These are phyloP conservation scores for Jaculus jaculus DNA, from an alignment of 2,113 vertebrate genomes.

Conservation along the genomic window DNA sequence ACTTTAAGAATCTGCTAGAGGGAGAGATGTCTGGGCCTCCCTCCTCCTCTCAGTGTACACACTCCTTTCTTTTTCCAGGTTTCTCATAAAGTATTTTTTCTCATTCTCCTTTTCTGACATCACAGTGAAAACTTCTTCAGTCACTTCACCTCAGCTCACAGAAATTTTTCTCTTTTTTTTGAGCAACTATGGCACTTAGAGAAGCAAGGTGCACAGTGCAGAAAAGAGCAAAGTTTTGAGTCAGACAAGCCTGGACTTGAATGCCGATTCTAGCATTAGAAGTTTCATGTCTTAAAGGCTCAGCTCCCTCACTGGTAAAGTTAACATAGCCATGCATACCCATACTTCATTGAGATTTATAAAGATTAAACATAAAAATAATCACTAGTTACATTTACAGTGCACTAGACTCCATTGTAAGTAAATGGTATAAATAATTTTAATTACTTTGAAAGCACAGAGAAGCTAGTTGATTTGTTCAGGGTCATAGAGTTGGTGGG, in stretches of 20 bases:
- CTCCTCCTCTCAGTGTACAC: not conserved
- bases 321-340: not conserved
- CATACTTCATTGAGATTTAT: constrained; percentile 6
- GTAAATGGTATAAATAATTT: not conserved
- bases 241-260: constrained; percentile 19
- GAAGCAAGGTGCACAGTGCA: not conserved
- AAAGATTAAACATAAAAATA: not conserved
- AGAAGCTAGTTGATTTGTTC: not conserved
- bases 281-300: constrained; percentile 2
- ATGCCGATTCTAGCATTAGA: not conserved
- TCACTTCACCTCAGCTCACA: not conserved
- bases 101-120: constrained; percentile 24
- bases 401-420: constrained; percentile 19
- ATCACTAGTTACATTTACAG: not conserved
- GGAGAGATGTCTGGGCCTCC: not conserved
- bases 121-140: constrained; percentile 12
- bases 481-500: not conserved
- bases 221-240: not conserved
- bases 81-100: not conserved
- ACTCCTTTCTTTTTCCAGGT: not conserved
- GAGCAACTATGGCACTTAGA: not conserved
- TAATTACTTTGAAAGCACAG: constrained; percentile 6
- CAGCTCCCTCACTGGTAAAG: not conserved
- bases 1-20: not conserved
- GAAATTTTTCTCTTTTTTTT: not conserved